Evolutionary conservation across 2,888 invertebrate species (phyloP).

Genomic region (Operophtera brumata): DNA sequence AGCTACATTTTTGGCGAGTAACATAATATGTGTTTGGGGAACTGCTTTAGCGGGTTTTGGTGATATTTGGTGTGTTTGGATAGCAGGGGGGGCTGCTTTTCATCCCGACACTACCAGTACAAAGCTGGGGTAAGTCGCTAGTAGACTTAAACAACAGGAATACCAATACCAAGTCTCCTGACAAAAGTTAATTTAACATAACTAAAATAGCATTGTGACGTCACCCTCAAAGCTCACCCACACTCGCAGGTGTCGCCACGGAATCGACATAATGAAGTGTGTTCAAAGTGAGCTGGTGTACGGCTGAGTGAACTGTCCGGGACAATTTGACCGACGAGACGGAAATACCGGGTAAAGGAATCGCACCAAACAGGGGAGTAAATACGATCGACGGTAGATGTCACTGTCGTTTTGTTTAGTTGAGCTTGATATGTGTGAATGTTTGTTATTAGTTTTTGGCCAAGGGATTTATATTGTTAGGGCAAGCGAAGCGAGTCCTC

Average conservation of each 20-base stretch:
- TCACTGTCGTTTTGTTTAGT: conserved; percentile 42
- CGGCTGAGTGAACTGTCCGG: conserved; percentile 52
- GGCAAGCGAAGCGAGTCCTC: too few relatives aligned
- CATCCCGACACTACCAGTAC: too few relatives aligned
- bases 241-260: conserved; percentile 47
- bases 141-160: background rate
- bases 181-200: conserved; percentile 6
- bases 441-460: background rate
- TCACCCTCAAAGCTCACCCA: conserved; percentile 31
- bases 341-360: conserved; percentile 48
- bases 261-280: conserved; percentile 59
- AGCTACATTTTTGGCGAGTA: too few relatives aligned
- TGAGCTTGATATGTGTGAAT: conserved; percentile 1
- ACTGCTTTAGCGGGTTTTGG: too few relatives aligned
- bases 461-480: too few relatives aligned
- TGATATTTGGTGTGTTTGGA: too few relatives aligned
- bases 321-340: conserved; percentile 54
- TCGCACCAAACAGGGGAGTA: conserved; percentile 37
- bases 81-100: too few relatives aligned
- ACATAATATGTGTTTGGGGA: too few relatives aligned
- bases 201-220: conserved; percentile 22
- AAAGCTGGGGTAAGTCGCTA: too few relatives aligned
- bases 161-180: background rate
- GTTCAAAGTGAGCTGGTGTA: conserved; percentile 53
- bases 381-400: conserved; percentile 37